Evolutionary conservation across 1,140 invertebrate genomes (phyloP), one percentile per base, ranked within the genome.

Genomic region (Anadara kagoshimensis): DNA sequence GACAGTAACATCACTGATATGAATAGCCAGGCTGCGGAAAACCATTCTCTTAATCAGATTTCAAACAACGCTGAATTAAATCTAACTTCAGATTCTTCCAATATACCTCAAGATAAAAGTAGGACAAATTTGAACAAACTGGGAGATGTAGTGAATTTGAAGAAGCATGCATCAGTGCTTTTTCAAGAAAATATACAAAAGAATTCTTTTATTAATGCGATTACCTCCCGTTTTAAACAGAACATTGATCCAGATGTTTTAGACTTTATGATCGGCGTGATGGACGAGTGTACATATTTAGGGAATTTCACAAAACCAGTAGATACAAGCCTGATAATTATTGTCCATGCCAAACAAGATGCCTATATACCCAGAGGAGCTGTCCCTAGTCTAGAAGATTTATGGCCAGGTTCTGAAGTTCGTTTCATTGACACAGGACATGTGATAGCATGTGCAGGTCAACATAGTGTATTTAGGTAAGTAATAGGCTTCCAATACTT

Each of bases 221-320:
- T 36, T 36, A 3, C 29, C 29, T 36, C 29, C 29, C 29, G 2
- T 36, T 36, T 36, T 36, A 36, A 36, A 36, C 29, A 36, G 29
- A 36, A 53, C n/a, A 14, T 53, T 18, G 41, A 29, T 41, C 24
- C 73, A 16, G 80, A 85, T 49, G 78, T 80, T 0, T 41, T 97
- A 12, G 94, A 96, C 88, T 99, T 99, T 86, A 99, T 99, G 98
- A 91, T 95, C 29, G 97, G 97, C 0, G 94, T 99, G 73, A 99
- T 99, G 98, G 97, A 99, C 85, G 96, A 99, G 89, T 99, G 96
- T 87, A 99, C 98, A 3, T 97, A 98, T 90, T 90, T 99, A 2
- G 95, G 93, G 69, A 98, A 99, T 88, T 99, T 97, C 85, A 94
- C 95, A 16, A 89, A 93, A 7, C 92, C 92, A 0, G 93, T 94